Conservation (phyloP, 2,797 vertebrate genomes). For the Pygocentrus nattereri region DNA sequence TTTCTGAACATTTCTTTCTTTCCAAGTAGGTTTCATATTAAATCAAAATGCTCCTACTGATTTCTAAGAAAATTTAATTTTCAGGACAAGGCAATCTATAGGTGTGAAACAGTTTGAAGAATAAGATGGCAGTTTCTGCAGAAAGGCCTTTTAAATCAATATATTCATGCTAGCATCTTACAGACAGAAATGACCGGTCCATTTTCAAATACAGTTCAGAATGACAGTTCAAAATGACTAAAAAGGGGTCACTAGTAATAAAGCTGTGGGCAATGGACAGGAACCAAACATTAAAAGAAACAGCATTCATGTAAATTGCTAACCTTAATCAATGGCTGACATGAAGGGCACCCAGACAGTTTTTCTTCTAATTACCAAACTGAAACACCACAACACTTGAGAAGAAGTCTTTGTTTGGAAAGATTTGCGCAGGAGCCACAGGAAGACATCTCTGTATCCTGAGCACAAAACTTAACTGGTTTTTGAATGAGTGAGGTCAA, state of each 20-base stretch:
- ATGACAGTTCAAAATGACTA: no score
- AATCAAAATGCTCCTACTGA: background rate
- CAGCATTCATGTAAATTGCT: background rate
- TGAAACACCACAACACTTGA: background rate
- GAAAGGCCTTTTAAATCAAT: background rate
- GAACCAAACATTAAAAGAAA: background rate
- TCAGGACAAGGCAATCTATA: background rate
- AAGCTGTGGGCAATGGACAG: background rate
- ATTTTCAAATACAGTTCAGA: background rate
- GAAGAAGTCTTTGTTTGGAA: background rate
- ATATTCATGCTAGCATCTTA: background rate
- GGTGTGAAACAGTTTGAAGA: background rate
- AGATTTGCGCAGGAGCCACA: background rate
- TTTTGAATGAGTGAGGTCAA: no score
- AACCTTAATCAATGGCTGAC: background rate
- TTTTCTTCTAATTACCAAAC: background rate
- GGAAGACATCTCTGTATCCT: no score
- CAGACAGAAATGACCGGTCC: background rate
- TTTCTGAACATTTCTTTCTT: background rate
- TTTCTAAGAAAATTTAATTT: background rate
- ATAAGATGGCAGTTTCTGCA: background rate
- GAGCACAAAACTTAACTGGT: no score
- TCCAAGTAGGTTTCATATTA: background rate
- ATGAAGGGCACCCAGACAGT: slow-evolving; percentile 1
- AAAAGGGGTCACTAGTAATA: background rate